phyloP scores from a whole-genome alignment of 2,797 vertebrate species.

The Hippoglossus hippoglossus region DNA sequence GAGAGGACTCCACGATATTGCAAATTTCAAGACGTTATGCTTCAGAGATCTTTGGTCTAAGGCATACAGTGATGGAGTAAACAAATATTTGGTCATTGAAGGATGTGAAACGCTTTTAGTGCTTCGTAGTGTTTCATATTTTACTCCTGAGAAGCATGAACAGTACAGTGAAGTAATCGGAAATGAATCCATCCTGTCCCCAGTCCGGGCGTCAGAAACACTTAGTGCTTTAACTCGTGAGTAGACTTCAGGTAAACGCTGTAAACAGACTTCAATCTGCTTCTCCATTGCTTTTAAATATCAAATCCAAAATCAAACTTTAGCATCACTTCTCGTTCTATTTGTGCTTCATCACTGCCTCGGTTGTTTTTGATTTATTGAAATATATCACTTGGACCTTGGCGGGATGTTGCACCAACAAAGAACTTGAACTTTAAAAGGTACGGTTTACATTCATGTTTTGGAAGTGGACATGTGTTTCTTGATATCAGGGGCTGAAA shows the following conservation, averaged over 20 bases:
- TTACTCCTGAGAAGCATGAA: constrained; percentile 40
- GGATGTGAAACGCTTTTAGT: constrained; percentile 21
- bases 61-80: constrained; percentile 50
- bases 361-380: neutral
- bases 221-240: neutral
- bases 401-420: constrained; percentile 20
- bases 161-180: constrained; percentile 8
- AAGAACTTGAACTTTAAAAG: neutral
- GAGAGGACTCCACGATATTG: constrained; percentile 18
- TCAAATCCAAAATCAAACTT: constrained; percentile 3
- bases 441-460: constrained; percentile 25
- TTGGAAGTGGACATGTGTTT: constrained; percentile 5
- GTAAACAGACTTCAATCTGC: constrained; percentile 2
- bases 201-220: neutral
- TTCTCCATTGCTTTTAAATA: constrained; percentile 22
- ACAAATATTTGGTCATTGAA: constrained; percentile 42
- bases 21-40: constrained; percentile 7
- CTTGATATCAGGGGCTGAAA: neutral
- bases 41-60: constrained; percentile 53
- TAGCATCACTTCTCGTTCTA: neutral
- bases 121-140: constrained; percentile 23
- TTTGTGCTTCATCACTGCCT: constrained; percentile 1
- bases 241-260: constrained; percentile 6
- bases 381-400: neutral
- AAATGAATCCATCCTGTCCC: neutral